Conservation (phyloP, 2,113 vertebrate genomes). For the Triplophysa siluroides region DNA sequence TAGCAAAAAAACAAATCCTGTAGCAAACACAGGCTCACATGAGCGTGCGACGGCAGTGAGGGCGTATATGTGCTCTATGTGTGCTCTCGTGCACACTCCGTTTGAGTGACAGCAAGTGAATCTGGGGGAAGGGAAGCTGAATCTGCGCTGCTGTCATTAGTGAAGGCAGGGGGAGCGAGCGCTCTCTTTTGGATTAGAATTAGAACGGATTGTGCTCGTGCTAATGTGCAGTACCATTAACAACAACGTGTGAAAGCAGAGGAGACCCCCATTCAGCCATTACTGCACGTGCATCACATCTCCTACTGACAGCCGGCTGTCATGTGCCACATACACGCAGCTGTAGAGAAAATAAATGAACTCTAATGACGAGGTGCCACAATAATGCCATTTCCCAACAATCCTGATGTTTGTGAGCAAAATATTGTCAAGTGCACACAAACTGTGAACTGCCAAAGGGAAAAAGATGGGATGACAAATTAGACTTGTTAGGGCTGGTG, state of each 20-base stretch:
- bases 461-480: background rate
- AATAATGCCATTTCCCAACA: conserved; percentile 10
- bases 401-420: background rate
- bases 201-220: conserved; percentile 43
- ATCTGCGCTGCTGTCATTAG: conserved; percentile 39
- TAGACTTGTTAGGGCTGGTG: background rate
- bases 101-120: background rate
- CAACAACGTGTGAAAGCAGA: conserved; percentile 48
- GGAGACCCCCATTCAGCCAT: conserved; percentile 10
- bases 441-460: background rate
- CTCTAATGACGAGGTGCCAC: conserved; percentile 11
- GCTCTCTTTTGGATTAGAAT: conserved; percentile 51
- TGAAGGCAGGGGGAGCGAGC: background rate
- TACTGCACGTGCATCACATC: background rate
- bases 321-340: background rate
- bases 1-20: background rate
- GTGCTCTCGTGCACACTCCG: background rate
- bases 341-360: background rate
- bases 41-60: background rate
- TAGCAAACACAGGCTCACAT: background rate
- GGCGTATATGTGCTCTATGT: background rate
- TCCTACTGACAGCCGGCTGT: conserved; percentile 7
- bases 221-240: conserved; percentile 32
- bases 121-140: conserved; percentile 24
- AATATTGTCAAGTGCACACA: background rate